These are phyloP conservation scores for Phrynocephalus forsythii DNA, from an alignment of 2,797 vertebrate genomes.

Conservation along the genomic window DNA sequence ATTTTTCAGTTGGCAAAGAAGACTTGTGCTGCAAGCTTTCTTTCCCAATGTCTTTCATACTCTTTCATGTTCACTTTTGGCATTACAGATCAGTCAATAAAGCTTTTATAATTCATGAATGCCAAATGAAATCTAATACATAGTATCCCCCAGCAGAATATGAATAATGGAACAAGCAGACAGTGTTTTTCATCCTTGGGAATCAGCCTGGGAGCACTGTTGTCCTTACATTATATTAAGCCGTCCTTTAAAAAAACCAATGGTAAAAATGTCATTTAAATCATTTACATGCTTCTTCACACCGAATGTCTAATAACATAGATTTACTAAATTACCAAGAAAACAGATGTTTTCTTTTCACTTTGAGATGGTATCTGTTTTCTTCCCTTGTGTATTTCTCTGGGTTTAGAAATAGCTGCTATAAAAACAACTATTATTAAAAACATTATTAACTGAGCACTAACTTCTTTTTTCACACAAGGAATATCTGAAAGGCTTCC, in stretches of 20 bases:
- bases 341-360: slow-evolving; percentile 18
- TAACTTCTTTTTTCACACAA: not conserved
- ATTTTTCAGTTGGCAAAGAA: not conserved
- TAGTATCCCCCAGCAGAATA: slow-evolving; percentile 26
- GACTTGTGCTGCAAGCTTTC: not conserved
- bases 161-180: slow-evolving; percentile 54
- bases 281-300: slow-evolving; percentile 44
- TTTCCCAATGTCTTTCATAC: not conserved
- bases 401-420: slow-evolving; percentile 31
- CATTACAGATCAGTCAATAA: slow-evolving; percentile 35
- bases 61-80: slow-evolving; percentile 37
- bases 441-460: not conserved
- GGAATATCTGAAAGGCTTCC: slow-evolving; percentile 1
- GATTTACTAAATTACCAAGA: not conserved
- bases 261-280: slow-evolving; percentile 51
- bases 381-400: not conserved
- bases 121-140: slow-evolving; percentile 6
- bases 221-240: slow-evolving; percentile 58
- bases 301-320: slow-evolving; percentile 49
- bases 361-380: slow-evolving; percentile 13
- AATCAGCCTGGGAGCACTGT: slow-evolving; percentile 28
- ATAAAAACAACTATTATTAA: not conserved
- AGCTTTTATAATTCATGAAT: slow-evolving; percentile 37
- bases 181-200: slow-evolving; percentile 49
- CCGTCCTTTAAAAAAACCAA: slow-evolving; percentile 48